Base-by-base conservation (phyloP, 2,113 vertebrate genomes). In the Otocyon megalotis region DNA sequence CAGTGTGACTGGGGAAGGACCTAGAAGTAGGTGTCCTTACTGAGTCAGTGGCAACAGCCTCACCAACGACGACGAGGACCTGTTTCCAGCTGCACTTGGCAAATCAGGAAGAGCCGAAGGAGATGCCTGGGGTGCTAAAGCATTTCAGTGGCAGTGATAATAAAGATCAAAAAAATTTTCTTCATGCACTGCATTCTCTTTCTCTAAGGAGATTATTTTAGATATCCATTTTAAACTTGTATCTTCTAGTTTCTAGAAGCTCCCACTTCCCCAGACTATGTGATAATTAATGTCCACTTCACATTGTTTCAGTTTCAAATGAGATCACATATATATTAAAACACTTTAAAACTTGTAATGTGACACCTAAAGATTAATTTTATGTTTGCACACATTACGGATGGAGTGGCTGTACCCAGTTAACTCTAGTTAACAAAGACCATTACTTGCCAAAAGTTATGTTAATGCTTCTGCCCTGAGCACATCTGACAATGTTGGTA, bases 231-330 rank as follows among this genome's bases (percentile, higher is more conserved):
- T 82, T 65, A 62, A 82, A 91, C 72, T 53, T 60, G 65, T n/a
- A 91, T 79, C 76, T 94, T 81, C 60, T 56, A 32, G 77, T 35
- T 96, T 84, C 74, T 76, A 37, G 76, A 54, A 11, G 13, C 28
- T 72, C 54, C 58, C 32, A 72, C 37, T 58, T 92, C 60, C 65
- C 88, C 82, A 56, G 84, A 90, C 22, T 35, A 35, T 5, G 58
- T 79, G 94, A 96, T 88, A 92, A 94, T 65, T 77, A 94, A 63
- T 37, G 60, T 86, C n/a, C 53, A 24, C 19, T 54, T 92, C 32
- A 22, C 16, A 72, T 0, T 82, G 56, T 60, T 93, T 92, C 54
- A 6, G 37, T 94, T 95, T 85, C 90, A 94, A 62, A 88, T 63
- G 58, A 62, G 16, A 50, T 12, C 20, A 15, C 48, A 43, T 54